A percentile compares a stretch with the other conserved stretches of the same genome.
These are phyloP conservation scores for Darevskia mixta DNA, from an alignment of 2,797 vertebrate species.

Conservation along the genomic window DNA sequence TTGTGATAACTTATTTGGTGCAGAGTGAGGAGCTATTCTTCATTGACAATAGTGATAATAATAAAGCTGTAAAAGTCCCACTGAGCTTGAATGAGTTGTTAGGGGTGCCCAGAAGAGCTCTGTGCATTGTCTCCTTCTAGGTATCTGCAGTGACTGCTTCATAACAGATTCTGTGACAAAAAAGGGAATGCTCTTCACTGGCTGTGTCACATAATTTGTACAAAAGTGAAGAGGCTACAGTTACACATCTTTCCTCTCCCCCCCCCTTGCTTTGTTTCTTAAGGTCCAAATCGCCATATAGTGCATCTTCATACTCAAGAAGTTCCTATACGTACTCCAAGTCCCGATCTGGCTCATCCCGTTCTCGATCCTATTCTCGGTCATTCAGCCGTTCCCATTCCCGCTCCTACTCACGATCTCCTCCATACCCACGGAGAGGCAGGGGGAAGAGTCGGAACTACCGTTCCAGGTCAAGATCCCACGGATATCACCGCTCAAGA, in stretches of 20 bases:
- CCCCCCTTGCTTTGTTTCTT: conserved; percentile 69
- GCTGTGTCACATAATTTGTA: neutral
- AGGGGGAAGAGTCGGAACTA: conserved; percentile 84
- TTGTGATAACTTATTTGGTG: neutral
- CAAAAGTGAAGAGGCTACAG: neutral
- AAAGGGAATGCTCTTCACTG: conserved; percentile 29
- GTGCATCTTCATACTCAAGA: conserved; percentile 86
- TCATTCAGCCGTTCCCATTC: conserved; percentile 91
- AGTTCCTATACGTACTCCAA: conserved; percentile 92
- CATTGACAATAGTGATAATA: neutral
- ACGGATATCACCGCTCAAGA: conserved; percentile 90
- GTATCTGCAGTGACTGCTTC: conserved; percentile 62
- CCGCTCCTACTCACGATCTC: conserved; percentile 89
- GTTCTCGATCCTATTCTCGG: conserved; percentile 85
- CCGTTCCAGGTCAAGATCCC: conserved; percentile 87
- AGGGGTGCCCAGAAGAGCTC: neutral
- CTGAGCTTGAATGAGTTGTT: neutral
- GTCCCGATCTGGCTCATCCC: conserved; percentile 89
- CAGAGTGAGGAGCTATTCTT: neutral
- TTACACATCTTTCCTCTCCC: neutral
- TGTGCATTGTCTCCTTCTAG: conserved; percentile 25
- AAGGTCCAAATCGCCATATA: conserved; percentile 95
- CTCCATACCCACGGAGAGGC: conserved; percentile 84
- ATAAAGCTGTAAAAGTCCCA: neutral
- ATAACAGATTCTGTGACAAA: conserved; percentile 49